Percentiles rank a stretch among this genome's conserved stretches.
These are phyloP conservation scores for Meliscaeva auricollis DNA, from an alignment of 2,888 invertebrate genomes.

Conservation along the genomic window DNA sequence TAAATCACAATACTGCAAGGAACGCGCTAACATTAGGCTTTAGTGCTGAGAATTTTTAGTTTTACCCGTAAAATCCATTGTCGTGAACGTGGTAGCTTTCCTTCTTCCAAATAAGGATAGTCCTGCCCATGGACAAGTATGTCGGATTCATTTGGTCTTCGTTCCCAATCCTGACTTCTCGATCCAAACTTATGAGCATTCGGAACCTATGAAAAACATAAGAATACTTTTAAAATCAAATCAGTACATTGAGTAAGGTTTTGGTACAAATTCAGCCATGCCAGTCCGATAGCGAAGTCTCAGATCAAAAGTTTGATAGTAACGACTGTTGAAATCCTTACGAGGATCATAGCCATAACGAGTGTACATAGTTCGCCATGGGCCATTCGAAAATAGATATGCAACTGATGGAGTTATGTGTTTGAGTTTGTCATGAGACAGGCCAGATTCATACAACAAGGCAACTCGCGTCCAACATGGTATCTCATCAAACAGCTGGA, in stretches of 20 bases:
- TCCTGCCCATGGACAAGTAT: constrained; percentile 81
- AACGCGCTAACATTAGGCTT: neutral
- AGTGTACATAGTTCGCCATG: constrained; percentile 97
- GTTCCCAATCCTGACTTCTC: constrained; percentile 75
- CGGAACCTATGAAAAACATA: neutral
- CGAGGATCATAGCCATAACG: constrained; percentile 96
- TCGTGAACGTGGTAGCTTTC: constrained; percentile 90
- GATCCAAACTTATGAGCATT: constrained; percentile 35
- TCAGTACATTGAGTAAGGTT: neutral
- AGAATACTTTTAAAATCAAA: neutral
- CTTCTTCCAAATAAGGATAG: constrained; percentile 87
- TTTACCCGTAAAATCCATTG: constrained; percentile 95
- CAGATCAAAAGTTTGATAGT: constrained; percentile 96
- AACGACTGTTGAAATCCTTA: constrained; percentile 90
- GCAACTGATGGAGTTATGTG: constrained; percentile 92
- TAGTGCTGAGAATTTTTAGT: neutral
- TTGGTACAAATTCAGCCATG: constrained; percentile 80
- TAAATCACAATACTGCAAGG: constrained; percentile 90
- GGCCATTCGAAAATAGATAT: constrained; percentile 94
- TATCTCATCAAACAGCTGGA: constrained; percentile 91
- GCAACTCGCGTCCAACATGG: constrained; percentile 96
- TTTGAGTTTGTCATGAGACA: constrained; percentile 88
- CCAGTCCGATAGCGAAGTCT: constrained; percentile 84
- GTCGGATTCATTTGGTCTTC: constrained; percentile 82
- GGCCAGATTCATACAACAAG: constrained; percentile 87